Percentiles rank a stretch among this genome's conserved stretches.
Evolutionary conservation across 2,113 vertebrate species (phyloP).

Genomic region (Sinocyclocheilus rhinocerous): DNA sequence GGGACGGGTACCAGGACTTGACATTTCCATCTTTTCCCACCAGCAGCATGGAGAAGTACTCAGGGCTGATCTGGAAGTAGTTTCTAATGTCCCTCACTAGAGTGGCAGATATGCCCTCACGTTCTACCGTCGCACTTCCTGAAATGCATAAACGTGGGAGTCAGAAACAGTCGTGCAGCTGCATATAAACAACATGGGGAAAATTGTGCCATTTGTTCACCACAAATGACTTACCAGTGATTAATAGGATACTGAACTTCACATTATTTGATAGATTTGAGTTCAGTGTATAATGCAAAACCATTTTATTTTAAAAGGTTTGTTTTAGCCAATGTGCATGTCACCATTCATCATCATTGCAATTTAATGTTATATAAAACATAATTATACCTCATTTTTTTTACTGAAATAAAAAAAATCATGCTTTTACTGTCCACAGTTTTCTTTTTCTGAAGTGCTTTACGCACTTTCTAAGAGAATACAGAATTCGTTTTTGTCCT

Average conservation of each 20-base stretch:
- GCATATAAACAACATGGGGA: background rate
- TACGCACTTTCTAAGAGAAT: too few species aligned
- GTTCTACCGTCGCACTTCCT: slow-evolving; percentile 92
- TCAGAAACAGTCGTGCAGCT: background rate
- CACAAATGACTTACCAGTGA: background rate
- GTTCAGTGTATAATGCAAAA: background rate
- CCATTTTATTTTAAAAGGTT: background rate
- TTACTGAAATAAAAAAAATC: too few species aligned
- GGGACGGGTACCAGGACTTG: slow-evolving; percentile 98
- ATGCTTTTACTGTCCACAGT: too few species aligned
- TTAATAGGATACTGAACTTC: background rate
- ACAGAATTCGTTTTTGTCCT: too few species aligned
- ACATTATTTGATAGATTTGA: background rate
- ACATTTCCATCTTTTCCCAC: slow-evolving; percentile 98
- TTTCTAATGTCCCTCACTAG: slow-evolving; percentile 96
- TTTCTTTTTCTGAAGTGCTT: too few species aligned
- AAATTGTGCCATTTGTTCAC: background rate
- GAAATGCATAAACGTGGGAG: slow-evolving; percentile 33
- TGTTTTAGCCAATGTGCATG: background rate
- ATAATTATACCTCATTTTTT: too few species aligned
- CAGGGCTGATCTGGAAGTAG: slow-evolving; percentile 96
- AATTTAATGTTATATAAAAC: background rate
- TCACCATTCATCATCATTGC: background rate
- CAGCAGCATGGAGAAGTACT: slow-evolving; percentile 98
- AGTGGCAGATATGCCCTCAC: slow-evolving; percentile 86